Percentiles rank a stretch among this genome's conserved stretches.
Evolutionary conservation across 2,888 invertebrate species (phyloP).

Genomic region (Schizotus pectinicornis): DNA sequence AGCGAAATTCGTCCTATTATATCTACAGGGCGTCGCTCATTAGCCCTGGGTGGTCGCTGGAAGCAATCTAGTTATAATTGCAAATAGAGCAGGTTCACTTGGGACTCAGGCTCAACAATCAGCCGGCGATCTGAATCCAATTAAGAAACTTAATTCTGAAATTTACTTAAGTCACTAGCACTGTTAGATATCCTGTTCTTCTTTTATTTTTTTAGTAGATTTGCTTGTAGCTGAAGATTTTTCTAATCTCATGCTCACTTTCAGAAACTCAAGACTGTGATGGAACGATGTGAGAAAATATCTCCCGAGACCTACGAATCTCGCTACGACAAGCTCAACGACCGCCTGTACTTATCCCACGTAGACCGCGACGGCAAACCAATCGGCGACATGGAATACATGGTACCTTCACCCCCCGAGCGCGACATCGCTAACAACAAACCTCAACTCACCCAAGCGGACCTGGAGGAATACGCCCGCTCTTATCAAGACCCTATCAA

Average conservation of each 20-base stretch:
- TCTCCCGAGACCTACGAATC: constrained; percentile 65
- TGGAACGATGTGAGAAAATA: constrained; percentile 72
- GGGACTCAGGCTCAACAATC: too few relatives aligned
- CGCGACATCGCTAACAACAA: constrained; percentile 61
- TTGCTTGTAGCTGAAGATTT: not conserved
- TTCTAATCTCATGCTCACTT: constrained; percentile 32
- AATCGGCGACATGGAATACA: constrained; percentile 69
- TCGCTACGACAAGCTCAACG: constrained; percentile 56
- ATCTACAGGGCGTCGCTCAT: too few relatives aligned
- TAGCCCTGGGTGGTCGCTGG: too few relatives aligned
- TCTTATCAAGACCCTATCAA: constrained; percentile 61
- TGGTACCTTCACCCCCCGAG: constrained; percentile 74
- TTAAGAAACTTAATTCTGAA: too few relatives aligned
- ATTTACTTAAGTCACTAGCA: too few relatives aligned
- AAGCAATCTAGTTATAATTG: too few relatives aligned
- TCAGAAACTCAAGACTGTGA: constrained; percentile 70
- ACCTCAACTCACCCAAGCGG: constrained; percentile 66
- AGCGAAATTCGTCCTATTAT: too few relatives aligned
- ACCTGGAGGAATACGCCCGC: constrained; percentile 73
- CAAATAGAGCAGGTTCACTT: too few relatives aligned
- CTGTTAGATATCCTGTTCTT: not conserved
- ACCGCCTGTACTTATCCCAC: constrained; percentile 62
- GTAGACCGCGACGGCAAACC: constrained; percentile 70
- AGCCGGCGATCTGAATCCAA: too few relatives aligned
- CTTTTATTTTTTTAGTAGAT: not conserved